Evolutionary conservation across 2,888 invertebrate species (phyloP).

Genomic region (Ptilodon capucinus): DNA sequence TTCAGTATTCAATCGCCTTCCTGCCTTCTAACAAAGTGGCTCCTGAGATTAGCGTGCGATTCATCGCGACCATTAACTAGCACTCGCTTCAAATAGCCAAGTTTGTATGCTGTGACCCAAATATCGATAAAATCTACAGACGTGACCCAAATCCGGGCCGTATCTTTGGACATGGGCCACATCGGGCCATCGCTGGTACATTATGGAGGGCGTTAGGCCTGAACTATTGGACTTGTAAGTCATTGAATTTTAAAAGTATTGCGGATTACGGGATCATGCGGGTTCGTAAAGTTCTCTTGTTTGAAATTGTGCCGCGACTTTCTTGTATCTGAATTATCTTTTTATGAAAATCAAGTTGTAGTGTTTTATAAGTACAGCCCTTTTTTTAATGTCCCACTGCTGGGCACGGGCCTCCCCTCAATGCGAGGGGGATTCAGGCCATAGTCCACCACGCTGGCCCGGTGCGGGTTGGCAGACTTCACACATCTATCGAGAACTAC

Average conservation of each 20-base stretch:
- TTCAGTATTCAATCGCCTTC: background rate
- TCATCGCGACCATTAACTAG: background rate
- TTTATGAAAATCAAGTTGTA: no score
- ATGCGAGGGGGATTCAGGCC: no score
- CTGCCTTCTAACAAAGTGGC: background rate
- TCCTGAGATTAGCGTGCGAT: background rate
- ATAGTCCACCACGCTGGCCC: no score
- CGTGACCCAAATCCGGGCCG: background rate
- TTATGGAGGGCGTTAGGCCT: background rate
- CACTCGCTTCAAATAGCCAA: background rate
- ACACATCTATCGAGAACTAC: no score
- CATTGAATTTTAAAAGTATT: background rate
- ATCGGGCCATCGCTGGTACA: background rate
- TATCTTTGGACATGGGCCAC: background rate
- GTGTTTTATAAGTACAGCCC: no score
- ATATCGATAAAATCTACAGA: conserved; percentile 1
- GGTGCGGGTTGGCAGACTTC: no score
- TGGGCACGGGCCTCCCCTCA: no score
- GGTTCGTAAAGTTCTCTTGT: background rate
- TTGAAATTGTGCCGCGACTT: no score
- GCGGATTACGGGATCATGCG: background rate
- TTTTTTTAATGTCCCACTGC: no score
- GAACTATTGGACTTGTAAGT: background rate
- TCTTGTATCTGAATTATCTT: no score
- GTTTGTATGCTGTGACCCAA: background rate